phyloP scores from a whole-genome alignment of 2,888 invertebrate genomes.

The Ophioninae sp. region DNA sequence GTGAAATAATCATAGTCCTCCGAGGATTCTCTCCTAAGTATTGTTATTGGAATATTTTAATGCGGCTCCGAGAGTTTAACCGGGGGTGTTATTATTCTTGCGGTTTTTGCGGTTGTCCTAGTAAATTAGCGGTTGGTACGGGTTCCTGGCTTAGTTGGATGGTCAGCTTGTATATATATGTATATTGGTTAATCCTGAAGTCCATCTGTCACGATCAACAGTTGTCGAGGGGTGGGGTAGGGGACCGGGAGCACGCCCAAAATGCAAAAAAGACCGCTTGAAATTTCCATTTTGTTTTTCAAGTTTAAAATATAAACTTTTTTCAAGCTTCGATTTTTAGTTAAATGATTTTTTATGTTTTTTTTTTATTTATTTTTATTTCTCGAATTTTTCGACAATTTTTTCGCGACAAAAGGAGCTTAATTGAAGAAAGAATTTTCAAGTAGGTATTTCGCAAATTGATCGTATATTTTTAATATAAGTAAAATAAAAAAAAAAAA shows the following conservation, averaged over 20 bases:
- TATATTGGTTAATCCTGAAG: slow-evolving; percentile 67
- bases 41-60: slow-evolving; percentile 77
- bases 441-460: no score
- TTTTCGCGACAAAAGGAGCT: no score
- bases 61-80: slow-evolving; percentile 66
- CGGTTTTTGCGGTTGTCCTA: slow-evolving; percentile 77
- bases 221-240: background rate
- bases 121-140: slow-evolving; percentile 74
- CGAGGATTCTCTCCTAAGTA: slow-evolving; percentile 66
- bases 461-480: no score
- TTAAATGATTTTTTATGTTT: no score
- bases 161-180: slow-evolving; percentile 21
- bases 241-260: background rate
- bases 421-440: no score
- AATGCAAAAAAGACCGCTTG: no score
- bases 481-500: no score
- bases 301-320: no score
- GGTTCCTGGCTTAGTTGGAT: slow-evolving; percentile 18
- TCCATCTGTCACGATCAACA: slow-evolving; percentile 69
- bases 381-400: no score
- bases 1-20: slow-evolving; percentile 73
- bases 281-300: no score
- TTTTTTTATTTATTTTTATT: no score
- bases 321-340: no score
- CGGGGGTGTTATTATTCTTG: slow-evolving; percentile 76